phyloP scores from a whole-genome alignment of 2,888 invertebrate genomes.

The Scotopteryx bipunctaria region DNA sequence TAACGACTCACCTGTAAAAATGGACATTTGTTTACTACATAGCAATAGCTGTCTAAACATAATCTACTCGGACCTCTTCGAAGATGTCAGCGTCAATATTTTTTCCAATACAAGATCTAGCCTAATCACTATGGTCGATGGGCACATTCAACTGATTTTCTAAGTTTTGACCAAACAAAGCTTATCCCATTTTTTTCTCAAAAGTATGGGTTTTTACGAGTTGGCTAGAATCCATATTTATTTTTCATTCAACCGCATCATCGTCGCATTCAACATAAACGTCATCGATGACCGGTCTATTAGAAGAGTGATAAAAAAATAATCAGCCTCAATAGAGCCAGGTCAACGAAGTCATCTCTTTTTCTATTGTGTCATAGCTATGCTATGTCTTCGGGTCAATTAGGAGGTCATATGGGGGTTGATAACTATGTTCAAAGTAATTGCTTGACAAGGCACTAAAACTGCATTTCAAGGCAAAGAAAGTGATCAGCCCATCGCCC shows the following conservation, averaged over 20 bases:
- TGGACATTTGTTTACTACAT: conserved; percentile 26
- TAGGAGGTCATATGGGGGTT: conserved; percentile 59
- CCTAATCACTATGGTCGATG: no score
- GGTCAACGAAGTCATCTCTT: conserved; percentile 35
- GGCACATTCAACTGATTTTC: no score
- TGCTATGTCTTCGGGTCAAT: conserved; percentile 63
- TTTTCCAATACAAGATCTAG: no score
- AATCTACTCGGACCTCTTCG: not conserved
- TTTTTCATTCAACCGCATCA: not conserved
- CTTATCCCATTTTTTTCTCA: no score
- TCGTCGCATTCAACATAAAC: not conserved
- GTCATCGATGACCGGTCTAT: conserved; percentile 6
- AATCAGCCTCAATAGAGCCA: conserved; percentile 30
- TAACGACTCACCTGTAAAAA: conserved; percentile 45
- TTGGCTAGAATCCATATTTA: no score
- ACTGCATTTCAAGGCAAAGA: no score
- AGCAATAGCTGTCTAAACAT: conserved; percentile 2
- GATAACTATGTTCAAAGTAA: conserved; percentile 53
- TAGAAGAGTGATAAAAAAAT: conserved; percentile 27
- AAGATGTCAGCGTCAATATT: not conserved
- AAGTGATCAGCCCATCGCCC: no score
- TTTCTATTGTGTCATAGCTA: conserved; percentile 57
- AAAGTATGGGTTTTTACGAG: no score
- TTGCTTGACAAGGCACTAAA: conserved; percentile 40
- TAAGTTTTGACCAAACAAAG: no score